These are phyloP conservation scores for Aphaenogaster ashmeadi DNA, from an alignment of 1,140 invertebrate species.

Conservation along the genomic window DNA sequence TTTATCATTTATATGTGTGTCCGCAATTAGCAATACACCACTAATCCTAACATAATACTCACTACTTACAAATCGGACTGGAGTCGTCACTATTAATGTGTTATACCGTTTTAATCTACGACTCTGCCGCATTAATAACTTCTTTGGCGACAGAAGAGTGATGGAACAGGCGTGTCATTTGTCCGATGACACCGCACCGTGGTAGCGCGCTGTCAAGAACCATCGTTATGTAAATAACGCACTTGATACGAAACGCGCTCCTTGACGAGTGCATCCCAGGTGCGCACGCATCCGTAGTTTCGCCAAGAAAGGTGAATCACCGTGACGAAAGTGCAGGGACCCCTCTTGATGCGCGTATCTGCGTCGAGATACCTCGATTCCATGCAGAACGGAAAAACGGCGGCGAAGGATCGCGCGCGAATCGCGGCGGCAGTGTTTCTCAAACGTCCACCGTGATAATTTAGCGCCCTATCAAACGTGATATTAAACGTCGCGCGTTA, in stretches of 20 bases:
- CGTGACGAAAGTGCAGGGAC: conserved; percentile 43
- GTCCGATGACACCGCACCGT: neutral
- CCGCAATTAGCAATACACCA: neutral
- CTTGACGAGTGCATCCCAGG: conserved; percentile 10
- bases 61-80: neutral
- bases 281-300: conserved; percentile 24
- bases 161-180: conserved; percentile 11
- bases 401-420: conserved; percentile 21
- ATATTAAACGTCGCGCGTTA: conserved; percentile 27
- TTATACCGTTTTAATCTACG: conserved; percentile 41
- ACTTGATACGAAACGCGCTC: conserved; percentile 41
- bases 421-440: conserved; percentile 56
- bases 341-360: conserved; percentile 40
- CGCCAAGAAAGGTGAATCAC: conserved; percentile 31
- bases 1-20: neutral
- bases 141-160: conserved; percentile 9
- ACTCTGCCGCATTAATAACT: neutral
- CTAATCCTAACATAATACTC: neutral
- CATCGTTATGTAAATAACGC: conserved; percentile 57
- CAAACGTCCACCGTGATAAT: conserved; percentile 4
- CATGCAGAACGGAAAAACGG: conserved; percentile 47
- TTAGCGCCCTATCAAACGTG: neutral
- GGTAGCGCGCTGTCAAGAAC: conserved; percentile 8
- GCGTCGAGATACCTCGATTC: conserved; percentile 35
- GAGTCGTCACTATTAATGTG: neutral